These are phyloP conservation scores for Stenolophus ochropezus DNA, from an alignment of 2,888 invertebrate species.

Conservation along the genomic window DNA sequence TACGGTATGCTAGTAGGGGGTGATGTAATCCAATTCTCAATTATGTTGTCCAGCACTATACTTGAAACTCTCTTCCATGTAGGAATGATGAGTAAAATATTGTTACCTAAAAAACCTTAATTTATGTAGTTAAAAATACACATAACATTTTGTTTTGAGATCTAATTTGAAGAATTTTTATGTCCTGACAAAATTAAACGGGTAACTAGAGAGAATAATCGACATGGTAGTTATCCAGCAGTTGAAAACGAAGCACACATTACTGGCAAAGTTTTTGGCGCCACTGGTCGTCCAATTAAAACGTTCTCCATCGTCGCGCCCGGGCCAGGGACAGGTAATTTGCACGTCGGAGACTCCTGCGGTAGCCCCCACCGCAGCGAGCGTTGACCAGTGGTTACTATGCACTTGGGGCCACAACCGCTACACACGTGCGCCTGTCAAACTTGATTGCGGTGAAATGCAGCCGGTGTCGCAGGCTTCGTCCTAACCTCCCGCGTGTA, in stretches of 20 bases:
- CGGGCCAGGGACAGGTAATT: neutral
- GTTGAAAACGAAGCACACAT: neutral
- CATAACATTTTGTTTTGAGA: no score
- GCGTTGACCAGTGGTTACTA: constrained; percentile 35
- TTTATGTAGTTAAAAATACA: no score
- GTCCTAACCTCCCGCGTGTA: constrained; percentile 5
- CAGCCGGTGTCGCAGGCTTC: neutral
- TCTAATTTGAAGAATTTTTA: no score
- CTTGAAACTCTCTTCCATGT: no score
- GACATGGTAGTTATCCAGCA: no score
- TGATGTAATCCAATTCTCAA: no score
- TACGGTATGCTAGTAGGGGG: no score
- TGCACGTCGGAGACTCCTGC: constrained; percentile 1
- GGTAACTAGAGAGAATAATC: no score
- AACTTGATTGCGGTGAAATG: constrained; percentile 33
- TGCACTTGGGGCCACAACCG: constrained; percentile 5
- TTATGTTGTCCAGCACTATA: no score
- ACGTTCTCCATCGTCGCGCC: neutral
- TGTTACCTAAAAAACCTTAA: no score
- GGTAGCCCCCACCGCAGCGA: neutral
- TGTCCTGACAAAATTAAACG: no score
- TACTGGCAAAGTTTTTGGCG: neutral
- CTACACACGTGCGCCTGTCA: constrained; percentile 40
- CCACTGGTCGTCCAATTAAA: neutral
- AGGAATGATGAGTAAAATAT: no score